Evolutionary conservation across 1,140 invertebrate genomes (phyloP), one percentile per base, ranked within the genome.

Genomic region (Habropoda laboriosa): DNA sequence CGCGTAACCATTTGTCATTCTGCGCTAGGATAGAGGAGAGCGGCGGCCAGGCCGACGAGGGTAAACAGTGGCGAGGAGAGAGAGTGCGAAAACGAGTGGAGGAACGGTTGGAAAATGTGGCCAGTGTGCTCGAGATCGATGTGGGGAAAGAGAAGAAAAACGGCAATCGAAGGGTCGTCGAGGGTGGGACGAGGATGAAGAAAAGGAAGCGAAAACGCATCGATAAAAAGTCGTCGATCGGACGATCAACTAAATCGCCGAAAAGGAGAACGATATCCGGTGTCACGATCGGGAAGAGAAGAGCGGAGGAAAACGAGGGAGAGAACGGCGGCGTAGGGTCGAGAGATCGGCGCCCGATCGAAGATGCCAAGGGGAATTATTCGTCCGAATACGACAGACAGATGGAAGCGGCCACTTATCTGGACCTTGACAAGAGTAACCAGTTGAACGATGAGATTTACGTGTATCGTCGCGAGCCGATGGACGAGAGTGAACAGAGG

Each of bases 361-460:
- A 18, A 30, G 24, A 53, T 21, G 53, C 70, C 0, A 72, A 72
- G 16, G 24, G 42, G 10, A 32, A 38, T 3, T 27, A 18, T 5
- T 47, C n/a, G 16, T 47, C 40, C 12, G 58, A 61, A 2, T 64
- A 35, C 13, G 40, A 82, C 1, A 71, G 76, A 18, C 64, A 68
- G 13, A 2, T 16, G 35, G 73, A 77, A 0, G 32, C 63, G 21
- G 30, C 45, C 13, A 42, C 45, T 18, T 83, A 83, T 21, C 40
- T 67, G 10, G 64, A 75, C 18, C 21, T 79, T 3, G 75, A 76
- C 27, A 82, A 79, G 3, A 73, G n/a, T 49, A 51, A 66, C 6
- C 61, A 76, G 12, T 77, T 79, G 18, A 74, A 74, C n/a, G 85
- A 87, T n/a, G 87, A 88, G 12, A 63, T 88, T 12, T 87, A 88